These are phyloP conservation scores for Hydrolagus affinis DNA, from an alignment of 2,113 vertebrate genomes.

Conservation along the genomic window DNA sequence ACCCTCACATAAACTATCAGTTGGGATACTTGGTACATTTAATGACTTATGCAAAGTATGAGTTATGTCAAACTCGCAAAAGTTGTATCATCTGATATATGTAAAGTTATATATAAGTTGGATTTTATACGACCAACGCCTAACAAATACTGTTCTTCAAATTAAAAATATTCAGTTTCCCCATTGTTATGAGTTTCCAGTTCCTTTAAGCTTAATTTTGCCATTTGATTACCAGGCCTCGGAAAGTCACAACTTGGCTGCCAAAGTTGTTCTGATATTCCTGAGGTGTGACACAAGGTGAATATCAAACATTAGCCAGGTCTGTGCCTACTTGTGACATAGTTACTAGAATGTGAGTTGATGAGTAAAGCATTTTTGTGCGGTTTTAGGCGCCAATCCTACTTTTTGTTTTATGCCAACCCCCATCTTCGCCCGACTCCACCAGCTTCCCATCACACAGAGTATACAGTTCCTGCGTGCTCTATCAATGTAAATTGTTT, in stretches of 20 bases:
- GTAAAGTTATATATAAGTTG: too few relatives aligned
- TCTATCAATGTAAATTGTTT: too few relatives aligned
- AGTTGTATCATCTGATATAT: too few relatives aligned
- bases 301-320: too few relatives aligned
- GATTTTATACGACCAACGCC: neutral
- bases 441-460: too few relatives aligned
- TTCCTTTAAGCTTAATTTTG: neutral
- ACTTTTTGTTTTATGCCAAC: too few relatives aligned
- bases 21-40: too few relatives aligned
- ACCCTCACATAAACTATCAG: too few relatives aligned
- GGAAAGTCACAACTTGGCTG: neutral
- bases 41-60: too few relatives aligned
- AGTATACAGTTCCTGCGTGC: too few relatives aligned
- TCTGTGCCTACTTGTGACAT: neutral
- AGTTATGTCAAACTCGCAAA: too few relatives aligned
- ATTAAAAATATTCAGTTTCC: neutral
- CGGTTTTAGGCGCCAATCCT: neutral
- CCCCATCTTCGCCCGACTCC: too few relatives aligned
- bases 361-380: neutral
- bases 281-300: conserved; percentile 11
- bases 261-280: conserved; percentile 1
- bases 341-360: neutral
- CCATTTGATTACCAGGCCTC: neutral
- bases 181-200: neutral
- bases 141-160: neutral